Conservation (phyloP, 2,113 vertebrate genomes). For the Psammodynastes pulverulentus region DNA sequence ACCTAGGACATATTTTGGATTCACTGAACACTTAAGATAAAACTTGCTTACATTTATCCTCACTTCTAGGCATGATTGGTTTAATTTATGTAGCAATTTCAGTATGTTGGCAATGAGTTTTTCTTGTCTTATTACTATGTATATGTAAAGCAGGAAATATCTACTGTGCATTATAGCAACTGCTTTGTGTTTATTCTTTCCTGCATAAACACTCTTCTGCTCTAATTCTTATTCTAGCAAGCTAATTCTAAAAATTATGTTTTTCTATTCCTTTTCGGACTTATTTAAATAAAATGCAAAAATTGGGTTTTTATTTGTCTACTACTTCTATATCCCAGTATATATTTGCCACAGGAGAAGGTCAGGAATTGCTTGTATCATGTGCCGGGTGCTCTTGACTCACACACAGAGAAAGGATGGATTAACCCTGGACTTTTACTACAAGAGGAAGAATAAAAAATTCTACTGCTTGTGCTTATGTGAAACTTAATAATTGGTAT, state of each 20-base stretch:
- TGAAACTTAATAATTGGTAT: neutral
- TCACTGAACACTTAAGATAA: neutral
- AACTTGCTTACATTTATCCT: neutral
- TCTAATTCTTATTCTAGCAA: neutral
- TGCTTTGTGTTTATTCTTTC: neutral
- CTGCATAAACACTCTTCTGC: neutral
- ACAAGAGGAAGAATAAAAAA: neutral
- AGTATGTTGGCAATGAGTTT: neutral
- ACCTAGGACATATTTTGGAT: slow-evolving; percentile 4
- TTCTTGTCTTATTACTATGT: neutral
- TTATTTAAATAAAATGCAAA: neutral
- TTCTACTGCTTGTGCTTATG: neutral
- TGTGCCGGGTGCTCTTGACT: neutral
- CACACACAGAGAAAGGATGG: neutral
- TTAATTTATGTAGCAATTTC: neutral
- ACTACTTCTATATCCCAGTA: neutral
- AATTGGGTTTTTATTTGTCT: neutral
- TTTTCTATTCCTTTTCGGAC: neutral
- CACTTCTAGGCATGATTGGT: neutral
- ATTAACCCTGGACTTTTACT: neutral
- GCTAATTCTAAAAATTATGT: neutral
- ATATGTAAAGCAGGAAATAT: neutral
- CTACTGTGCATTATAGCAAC: neutral
- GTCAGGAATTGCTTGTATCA: neutral
- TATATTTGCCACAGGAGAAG: neutral